Evolutionary conservation across 2,888 invertebrate species (phyloP), one percentile per base, ranked within the genome.

Genomic region (Lasioglossum leucozonium): DNA sequence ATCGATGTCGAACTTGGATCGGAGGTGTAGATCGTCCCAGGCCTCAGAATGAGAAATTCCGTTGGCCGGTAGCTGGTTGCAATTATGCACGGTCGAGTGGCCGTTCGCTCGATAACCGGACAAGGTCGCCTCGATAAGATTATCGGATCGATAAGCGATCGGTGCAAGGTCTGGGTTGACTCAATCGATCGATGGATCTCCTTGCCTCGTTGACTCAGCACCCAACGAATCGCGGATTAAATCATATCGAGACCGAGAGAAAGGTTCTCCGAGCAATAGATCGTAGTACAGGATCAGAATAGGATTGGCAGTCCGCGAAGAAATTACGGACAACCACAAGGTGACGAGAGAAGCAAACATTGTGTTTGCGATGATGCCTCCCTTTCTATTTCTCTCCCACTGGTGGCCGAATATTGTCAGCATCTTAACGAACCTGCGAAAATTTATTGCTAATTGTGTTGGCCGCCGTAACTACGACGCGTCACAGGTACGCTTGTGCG

Each of bases 391-490:
- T n/a, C 8, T 22, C 8, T 22, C 8, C 3, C 11, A n/a, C 11
- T n/a, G 11, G 47, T 80, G 26, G 72, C 78, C 81, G 83, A 84
- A 79, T 84, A 86, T 86, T 65, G 83, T 79, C 87, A 85, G 81
- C 79, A 81, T 82, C 85, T 83, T 83, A 81, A 83, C 81, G 83
- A 80, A 79, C 81, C 75, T 47, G 47, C 67, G 81, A 77, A 74
- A 86, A 86, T 87, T 86, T 87, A 87, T 87, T 87, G 83, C 87
- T 83, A 81, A 86, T 83, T 86, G 86, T 76, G 78, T 79, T 55
- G 73, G 58, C 58, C 58, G 51, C 62, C 58, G 65, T 47, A 47
- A 51, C n/a, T n/a, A n/a, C 51, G 62, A 44, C 47, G 22, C 69
- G 77, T 81, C 72, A 26, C 58, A 80, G 79, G 81, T 73, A 81